phyloP scores from a whole-genome alignment of 2,113 vertebrate species.

The Danionella cerebrum region DNA sequence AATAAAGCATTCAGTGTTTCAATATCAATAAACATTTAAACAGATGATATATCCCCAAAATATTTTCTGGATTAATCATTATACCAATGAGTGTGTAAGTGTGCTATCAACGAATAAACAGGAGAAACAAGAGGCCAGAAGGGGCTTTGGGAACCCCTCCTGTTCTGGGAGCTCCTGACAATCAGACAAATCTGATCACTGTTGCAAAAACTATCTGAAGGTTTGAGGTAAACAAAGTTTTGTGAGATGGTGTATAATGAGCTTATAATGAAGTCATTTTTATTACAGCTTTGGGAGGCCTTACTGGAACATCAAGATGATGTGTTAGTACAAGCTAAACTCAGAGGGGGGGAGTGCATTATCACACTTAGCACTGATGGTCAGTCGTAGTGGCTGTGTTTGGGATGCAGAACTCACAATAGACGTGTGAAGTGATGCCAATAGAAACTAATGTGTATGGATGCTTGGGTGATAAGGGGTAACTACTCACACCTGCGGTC shows the following conservation, averaged over 20 bases:
- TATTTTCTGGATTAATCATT: no score
- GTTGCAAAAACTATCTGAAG: neutral
- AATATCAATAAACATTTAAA: no score
- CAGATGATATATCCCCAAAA: no score
- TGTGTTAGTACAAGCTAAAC: conserved; percentile 2
- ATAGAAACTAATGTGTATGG: conserved; percentile 41
- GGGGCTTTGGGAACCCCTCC: neutral
- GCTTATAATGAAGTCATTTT: conserved; percentile 4
- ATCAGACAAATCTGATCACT: neutral
- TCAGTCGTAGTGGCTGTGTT: conserved; percentile 15
- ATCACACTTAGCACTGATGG: conserved; percentile 13
- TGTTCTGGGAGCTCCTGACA: neutral
- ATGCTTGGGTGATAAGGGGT: conserved; percentile 28
- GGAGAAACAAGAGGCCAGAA: neutral
- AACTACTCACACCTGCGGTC: conserved; percentile 29
- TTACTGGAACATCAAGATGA: conserved; percentile 10
- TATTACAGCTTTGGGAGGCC: neutral
- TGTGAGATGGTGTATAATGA: neutral
- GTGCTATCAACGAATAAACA: neutral
- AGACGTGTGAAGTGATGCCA: conserved; percentile 38
- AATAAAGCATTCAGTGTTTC: no score
- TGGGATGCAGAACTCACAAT: conserved; percentile 23
- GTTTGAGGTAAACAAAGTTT: neutral
- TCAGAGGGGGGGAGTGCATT: conserved; percentile 8
- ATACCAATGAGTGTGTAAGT: neutral